Evolutionary conservation across 2,888 invertebrate species (phyloP).

Genomic region (Orthosia cruda): DNA sequence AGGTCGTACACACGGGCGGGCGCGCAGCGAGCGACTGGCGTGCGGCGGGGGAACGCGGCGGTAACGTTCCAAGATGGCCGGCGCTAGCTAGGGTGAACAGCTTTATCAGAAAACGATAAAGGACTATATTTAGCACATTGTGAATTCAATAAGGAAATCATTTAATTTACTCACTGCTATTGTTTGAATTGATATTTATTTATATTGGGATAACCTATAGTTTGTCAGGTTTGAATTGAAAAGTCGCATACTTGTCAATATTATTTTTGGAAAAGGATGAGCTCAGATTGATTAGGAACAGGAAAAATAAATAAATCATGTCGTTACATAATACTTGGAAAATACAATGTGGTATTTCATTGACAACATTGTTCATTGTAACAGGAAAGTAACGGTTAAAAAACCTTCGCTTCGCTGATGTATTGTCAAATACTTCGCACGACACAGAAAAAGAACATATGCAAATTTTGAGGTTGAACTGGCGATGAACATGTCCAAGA

Average conservation of each 20-base stretch:
- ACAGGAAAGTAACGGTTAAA: background rate
- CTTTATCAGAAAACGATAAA: slow-evolving; percentile 52
- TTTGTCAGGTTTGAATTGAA: slow-evolving; percentile 5
- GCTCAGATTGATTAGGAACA: background rate
- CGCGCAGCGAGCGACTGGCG: slow-evolving; percentile 88
- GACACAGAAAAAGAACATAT: too few relatives aligned
- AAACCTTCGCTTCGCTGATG: background rate
- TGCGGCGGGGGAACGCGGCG: slow-evolving; percentile 83
- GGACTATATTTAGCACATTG: slow-evolving; percentile 53
- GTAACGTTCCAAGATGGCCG: slow-evolving; percentile 85
- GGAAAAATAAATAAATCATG: background rate
- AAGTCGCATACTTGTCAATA: too few relatives aligned
- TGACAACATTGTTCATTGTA: background rate
- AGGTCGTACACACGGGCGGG: slow-evolving; percentile 79
- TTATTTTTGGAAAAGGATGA: background rate
- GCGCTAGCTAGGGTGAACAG: slow-evolving; percentile 74
- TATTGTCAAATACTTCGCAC: background rate
- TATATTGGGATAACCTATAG: background rate
- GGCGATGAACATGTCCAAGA: too few relatives aligned
- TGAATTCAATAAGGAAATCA: slow-evolving; percentile 26
- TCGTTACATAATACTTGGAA: background rate
- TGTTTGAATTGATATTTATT: background rate
- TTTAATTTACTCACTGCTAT: background rate
- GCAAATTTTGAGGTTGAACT: too few relatives aligned
- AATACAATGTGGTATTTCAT: background rate